These are phyloP conservation scores for Sylvicapra grimmia DNA, from an alignment of 2,113 vertebrate genomes.

Conservation along the genomic window DNA sequence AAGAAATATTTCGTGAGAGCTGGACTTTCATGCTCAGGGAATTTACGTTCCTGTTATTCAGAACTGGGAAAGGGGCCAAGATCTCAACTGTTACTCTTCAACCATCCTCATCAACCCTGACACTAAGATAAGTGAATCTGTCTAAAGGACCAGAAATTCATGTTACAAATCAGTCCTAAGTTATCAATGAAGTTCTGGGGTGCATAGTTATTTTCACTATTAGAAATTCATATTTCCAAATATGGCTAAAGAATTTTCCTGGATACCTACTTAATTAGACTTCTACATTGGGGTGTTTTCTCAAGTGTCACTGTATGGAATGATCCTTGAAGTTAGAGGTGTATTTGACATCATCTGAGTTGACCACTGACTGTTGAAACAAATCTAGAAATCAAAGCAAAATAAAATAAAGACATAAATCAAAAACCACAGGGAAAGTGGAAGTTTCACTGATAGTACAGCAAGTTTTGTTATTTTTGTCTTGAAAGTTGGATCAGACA, in stretches of 20 bases:
- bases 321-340: neutral
- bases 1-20: slow-evolving; percentile 39
- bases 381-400: slow-evolving; percentile 19
- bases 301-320: neutral
- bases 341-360: neutral
- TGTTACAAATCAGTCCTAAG: neutral
- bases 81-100: slow-evolving; percentile 9
- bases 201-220: neutral
- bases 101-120: neutral
- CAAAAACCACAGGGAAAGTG: neutral
- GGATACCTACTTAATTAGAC: neutral
- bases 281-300: neutral
- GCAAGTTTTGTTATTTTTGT: neutral
- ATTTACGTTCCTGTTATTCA: slow-evolving; percentile 7
- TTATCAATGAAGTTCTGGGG: neutral
- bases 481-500: neutral
- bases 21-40: slow-evolving; percentile 6
- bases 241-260: neutral
- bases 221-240: neutral
- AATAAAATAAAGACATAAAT: neutral
- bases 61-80: slow-evolving; percentile 7
- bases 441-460: neutral
- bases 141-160: neutral
- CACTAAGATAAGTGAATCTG: neutral
- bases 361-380: neutral